Evolutionary conservation across 2,888 invertebrate genomes (phyloP), one percentile per base, ranked within the genome.

Genomic region (Cacoxenus indagator): DNA sequence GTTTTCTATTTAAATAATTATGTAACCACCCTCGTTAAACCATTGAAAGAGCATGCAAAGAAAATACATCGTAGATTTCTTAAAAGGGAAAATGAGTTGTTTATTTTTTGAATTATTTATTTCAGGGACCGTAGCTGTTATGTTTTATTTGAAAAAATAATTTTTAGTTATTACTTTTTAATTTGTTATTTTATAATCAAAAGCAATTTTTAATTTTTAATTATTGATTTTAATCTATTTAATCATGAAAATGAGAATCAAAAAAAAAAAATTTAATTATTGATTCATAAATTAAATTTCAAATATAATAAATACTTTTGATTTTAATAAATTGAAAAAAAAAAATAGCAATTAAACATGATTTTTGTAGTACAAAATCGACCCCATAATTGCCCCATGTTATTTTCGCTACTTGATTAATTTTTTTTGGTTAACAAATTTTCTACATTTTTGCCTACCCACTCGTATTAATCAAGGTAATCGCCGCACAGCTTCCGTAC

Each of bases 401-500:
- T n/a, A n/a, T 37, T 31, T 37, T 1, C 2, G 37, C 37, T 8
- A 37, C 37, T 37, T 11, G 8, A 4, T 37, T 4, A 37, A 51
- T 51, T 51, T n/a, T 19, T 51, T 19, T 51, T 19, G 8, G 22
- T 43, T 11, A 51, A 51, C 2, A 51, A 51, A 22, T 51, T 22
- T 19, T 37, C 37, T 11, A 37, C 37, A 43, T 51, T 51, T 51
- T 2, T 48, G 5, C 19, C 22, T 22, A 19, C n/a, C 37, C 8
- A 37, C 8, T 37, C 5, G 14, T 51, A 51, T 51, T 51, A 5
- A n/a, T 22, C 8, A 91, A 96, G 98, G 98, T 87, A 99, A 99
- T 91, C 92, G 98, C 87, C 92, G 98, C 89, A 99, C 99, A 88
- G 99, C 99, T 80, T 97, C 97, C 85, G 98, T 99, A 82, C 92